These are phyloP conservation scores for Carettochelys insculpta DNA, from an alignment of 2,113 vertebrate species.

Conservation along the genomic window DNA sequence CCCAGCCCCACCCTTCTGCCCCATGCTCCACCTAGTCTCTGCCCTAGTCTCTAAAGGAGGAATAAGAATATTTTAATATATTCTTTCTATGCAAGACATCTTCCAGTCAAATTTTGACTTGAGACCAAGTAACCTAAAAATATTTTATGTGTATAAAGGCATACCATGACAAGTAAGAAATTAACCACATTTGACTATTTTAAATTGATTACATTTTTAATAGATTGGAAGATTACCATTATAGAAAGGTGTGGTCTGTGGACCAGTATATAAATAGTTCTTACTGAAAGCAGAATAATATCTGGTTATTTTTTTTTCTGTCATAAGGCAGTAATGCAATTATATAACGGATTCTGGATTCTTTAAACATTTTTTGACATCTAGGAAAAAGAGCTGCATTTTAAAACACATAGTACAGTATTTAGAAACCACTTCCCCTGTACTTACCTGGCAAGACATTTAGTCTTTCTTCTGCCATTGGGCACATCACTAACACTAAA, in stretches of 20 bases:
- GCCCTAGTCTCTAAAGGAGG: not conserved
- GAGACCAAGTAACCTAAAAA: conserved; percentile 12
- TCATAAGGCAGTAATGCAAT: conserved; percentile 49
- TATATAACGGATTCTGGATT: conserved; percentile 53
- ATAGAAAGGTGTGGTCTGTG: conserved; percentile 7
- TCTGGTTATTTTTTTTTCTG: conserved; percentile 26
- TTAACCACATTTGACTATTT: conserved; percentile 30
- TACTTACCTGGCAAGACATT: conserved; percentile 65
- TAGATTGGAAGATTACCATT: conserved; percentile 9
- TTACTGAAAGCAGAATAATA: conserved; percentile 47
- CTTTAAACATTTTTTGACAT: conserved; percentile 46
- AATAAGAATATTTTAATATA: not conserved
- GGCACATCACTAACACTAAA: conserved; percentile 48
- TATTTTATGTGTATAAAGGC: not conserved
- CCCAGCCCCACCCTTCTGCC: too few species aligned
- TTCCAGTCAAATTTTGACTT: not conserved
- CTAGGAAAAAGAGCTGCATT: conserved; percentile 56
- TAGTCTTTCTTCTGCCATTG: conserved; percentile 34
- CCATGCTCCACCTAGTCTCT: too few species aligned
- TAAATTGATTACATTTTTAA: conserved; percentile 10
- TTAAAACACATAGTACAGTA: conserved; percentile 53
- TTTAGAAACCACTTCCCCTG: conserved; percentile 60
- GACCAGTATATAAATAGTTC: conserved; percentile 26
- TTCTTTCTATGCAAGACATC: not conserved
- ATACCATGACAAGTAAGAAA: conserved; percentile 14